Evolutionary conservation across 2,888 invertebrate genomes (phyloP).

Genomic region (Cryptocephalus primarius): DNA sequence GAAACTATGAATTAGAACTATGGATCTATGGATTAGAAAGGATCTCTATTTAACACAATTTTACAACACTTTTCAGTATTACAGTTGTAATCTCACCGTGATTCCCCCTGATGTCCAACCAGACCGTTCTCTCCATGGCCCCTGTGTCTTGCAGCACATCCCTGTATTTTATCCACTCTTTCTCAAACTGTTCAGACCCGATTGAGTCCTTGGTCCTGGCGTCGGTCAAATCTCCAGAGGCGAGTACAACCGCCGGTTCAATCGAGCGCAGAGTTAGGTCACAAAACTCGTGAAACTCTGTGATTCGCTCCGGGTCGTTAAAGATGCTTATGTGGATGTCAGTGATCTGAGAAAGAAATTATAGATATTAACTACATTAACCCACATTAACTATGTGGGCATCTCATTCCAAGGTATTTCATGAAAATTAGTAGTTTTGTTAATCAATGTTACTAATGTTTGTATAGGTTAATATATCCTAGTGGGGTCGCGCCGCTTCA

Average conservation of each 20-base stretch:
- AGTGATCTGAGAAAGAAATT: conserved; percentile 54
- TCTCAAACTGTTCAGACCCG: conserved; percentile 68
- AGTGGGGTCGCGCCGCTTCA: too few relatives aligned
- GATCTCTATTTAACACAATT: neutral
- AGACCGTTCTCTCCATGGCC: conserved; percentile 57
- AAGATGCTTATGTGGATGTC: conserved; percentile 85
- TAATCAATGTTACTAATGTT: too few relatives aligned
- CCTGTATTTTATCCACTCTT: conserved; percentile 75
- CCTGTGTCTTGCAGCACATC: conserved; percentile 55
- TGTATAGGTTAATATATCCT: too few relatives aligned
- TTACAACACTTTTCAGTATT: neutral
- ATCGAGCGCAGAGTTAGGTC: conserved; percentile 59
- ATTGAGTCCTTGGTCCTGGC: conserved; percentile 68
- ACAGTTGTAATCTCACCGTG: conserved; percentile 52
- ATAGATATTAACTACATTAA: conserved; percentile 9
- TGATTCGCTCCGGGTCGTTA: conserved; percentile 60
- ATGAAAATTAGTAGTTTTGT: too few relatives aligned
- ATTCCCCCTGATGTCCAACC: conserved; percentile 87
- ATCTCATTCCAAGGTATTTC: neutral
- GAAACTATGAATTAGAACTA: neutral
- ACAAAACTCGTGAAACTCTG: conserved; percentile 72
- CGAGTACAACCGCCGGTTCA: conserved; percentile 66
- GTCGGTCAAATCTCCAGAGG: conserved; percentile 83
- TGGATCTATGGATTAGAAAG: neutral
- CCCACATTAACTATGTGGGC: too few relatives aligned